Evolutionary conservation across 2,113 vertebrate species (phyloP).

Genomic region (Suncus etruscus): DNA sequence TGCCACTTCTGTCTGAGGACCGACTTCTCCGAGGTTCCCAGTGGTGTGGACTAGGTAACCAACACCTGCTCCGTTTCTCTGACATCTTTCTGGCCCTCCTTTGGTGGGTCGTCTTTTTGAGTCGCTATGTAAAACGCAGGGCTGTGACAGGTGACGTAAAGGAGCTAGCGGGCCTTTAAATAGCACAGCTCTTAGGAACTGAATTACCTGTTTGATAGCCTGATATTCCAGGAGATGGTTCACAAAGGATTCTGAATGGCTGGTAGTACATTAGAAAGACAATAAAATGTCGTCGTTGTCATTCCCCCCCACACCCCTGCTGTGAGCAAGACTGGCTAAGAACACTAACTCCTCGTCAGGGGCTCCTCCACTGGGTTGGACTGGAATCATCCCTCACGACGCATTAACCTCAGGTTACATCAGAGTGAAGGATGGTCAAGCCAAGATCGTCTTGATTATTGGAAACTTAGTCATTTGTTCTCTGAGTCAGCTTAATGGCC

Average conservation of each 20-base stretch:
- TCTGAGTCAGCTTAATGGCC: slow-evolving; percentile 81
- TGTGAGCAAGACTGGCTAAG: neutral
- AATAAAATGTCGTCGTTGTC: too few species aligned
- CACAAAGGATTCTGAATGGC: slow-evolving; percentile 34
- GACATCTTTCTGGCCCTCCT: neutral
- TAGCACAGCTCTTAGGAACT: slow-evolving; percentile 63
- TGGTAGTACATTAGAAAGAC: slow-evolving; percentile 33
- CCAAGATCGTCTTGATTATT: slow-evolving; percentile 68
- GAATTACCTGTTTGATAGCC: slow-evolving; percentile 69
- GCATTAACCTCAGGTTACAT: slow-evolving; percentile 63
- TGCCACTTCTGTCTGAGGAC: neutral
- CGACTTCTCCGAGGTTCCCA: neutral
- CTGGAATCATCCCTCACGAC: neutral
- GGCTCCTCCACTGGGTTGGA: neutral
- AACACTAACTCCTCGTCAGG: neutral
- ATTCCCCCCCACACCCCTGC: neutral
- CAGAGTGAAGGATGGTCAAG: slow-evolving; percentile 58
- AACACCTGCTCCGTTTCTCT: neutral
- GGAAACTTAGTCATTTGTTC: slow-evolving; percentile 81
- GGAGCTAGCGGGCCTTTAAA: slow-evolving; percentile 68
- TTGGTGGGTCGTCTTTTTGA: slow-evolving; percentile 42
- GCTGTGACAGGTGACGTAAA: slow-evolving; percentile 58
- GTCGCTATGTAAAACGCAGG: slow-evolving; percentile 2
- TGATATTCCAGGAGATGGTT: slow-evolving; percentile 39
- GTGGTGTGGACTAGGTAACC: neutral